Evolutionary conservation across 2,888 invertebrate genomes (phyloP).

Genomic region (Lypha dubia): DNA sequence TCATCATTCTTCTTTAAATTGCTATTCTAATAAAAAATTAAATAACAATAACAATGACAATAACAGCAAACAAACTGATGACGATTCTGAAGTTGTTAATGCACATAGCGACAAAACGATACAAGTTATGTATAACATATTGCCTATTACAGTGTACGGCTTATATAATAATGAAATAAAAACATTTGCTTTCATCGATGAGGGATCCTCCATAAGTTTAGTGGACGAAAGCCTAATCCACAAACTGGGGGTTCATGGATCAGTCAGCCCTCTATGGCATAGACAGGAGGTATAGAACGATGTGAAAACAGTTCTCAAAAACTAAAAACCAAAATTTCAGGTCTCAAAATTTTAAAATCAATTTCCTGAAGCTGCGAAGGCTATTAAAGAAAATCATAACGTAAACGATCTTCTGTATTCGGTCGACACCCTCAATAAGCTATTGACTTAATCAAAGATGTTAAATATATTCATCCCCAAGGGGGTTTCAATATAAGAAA

Average conservation of each 20-base stretch:
- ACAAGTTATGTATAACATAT: slow-evolving; percentile 10
- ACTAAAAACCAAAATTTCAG: slow-evolving; percentile 38
- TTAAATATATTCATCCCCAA: too few relatives aligned
- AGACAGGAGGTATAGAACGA: neutral
- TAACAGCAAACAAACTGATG: neutral
- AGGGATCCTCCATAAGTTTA: slow-evolving; percentile 11
- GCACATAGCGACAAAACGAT: neutral
- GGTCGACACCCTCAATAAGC: too few relatives aligned
- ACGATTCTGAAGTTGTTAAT: neutral
- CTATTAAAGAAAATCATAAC: too few relatives aligned
- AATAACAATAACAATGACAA: neutral
- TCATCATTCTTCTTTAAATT: neutral
- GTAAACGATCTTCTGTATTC: too few relatives aligned
- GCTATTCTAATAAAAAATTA: neutral
- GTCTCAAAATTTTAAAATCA: too few relatives aligned
- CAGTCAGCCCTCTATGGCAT: slow-evolving; percentile 2
- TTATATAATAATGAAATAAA: neutral
- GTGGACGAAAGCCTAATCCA: slow-evolving; percentile 8
- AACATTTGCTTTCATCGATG: slow-evolving; percentile 4
- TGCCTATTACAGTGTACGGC: slow-evolving; percentile 10
- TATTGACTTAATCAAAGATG: too few relatives aligned
- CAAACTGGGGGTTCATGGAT: neutral
- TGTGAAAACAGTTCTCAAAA: slow-evolving; percentile 30
- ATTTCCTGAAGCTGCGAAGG: too few relatives aligned
- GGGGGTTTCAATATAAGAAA: too few relatives aligned